Conservation (phyloP, 2,797 vertebrate species). For the Prunella strophiata region DNA sequence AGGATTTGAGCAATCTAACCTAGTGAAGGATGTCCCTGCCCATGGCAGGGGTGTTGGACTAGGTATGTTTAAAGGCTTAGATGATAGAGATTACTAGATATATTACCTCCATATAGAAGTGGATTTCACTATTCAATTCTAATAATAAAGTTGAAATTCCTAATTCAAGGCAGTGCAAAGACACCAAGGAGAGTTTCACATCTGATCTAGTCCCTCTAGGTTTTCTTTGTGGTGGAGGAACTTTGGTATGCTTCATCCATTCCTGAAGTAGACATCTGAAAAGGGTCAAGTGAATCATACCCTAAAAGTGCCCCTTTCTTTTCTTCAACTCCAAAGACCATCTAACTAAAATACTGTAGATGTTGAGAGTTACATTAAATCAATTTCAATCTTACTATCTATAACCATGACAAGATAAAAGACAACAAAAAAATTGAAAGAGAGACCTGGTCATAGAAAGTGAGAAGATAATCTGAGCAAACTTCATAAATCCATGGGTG, state of each 20-base stretch:
- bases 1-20: background rate
- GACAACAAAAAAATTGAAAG: background rate
- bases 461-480: background rate
- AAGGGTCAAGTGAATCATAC: background rate
- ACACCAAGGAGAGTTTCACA: background rate
- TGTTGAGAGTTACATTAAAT: background rate
- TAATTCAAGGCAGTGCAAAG: background rate
- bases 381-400: background rate
- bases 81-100: background rate
- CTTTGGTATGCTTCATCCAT: background rate
- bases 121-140: background rate
- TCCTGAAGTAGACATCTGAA: background rate
- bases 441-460: background rate
- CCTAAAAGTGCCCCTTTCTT: background rate
- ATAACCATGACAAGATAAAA: background rate
- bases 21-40: background rate
- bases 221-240: background rate
- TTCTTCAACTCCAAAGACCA: background rate
- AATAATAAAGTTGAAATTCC: background rate
- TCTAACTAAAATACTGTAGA: background rate
- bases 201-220: background rate
- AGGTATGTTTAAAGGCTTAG: background rate
- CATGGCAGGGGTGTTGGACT: background rate
- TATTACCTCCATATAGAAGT: background rate
- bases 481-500: background rate